Evolutionary conservation across 2,797 vertebrate genomes (phyloP).

Genomic region (Diceros bicornis): DNA sequence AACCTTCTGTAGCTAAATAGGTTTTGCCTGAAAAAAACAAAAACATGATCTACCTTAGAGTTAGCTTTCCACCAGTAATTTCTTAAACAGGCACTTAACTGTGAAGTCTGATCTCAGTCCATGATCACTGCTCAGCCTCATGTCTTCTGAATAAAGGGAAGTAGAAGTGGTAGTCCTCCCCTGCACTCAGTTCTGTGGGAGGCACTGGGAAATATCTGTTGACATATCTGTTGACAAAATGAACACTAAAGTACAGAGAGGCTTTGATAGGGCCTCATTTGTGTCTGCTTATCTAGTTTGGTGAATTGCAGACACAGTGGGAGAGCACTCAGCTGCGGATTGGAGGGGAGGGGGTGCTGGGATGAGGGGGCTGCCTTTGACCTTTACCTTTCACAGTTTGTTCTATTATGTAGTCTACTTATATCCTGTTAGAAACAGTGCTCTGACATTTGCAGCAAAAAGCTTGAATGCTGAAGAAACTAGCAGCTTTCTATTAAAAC

Average conservation of each 20-base stretch:
- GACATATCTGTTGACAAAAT: conserved; percentile 12
- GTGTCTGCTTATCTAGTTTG: conserved; percentile 33
- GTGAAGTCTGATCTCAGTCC: background rate
- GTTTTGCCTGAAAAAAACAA: conserved; percentile 34
- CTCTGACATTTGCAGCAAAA: conserved; percentile 51
- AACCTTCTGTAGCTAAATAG: background rate
- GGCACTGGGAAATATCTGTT: background rate
- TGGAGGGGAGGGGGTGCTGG: background rate
- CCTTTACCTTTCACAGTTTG: conserved; percentile 56
- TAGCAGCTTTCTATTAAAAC: conserved; percentile 9
- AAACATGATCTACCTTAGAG: background rate
- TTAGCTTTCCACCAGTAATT: background rate
- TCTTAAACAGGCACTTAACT: background rate
- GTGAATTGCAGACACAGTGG: conserved; percentile 14
- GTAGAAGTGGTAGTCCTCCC: background rate
- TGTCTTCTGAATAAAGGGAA: conserved; percentile 21
- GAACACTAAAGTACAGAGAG: conserved; percentile 4
- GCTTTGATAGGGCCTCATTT: background rate
- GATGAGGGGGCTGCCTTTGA: background rate
- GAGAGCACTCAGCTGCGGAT: background rate
- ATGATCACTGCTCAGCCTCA: background rate
- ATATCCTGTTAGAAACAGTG: conserved; percentile 32
- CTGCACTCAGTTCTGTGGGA: background rate
- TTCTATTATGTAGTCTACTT: background rate
- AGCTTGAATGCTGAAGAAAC: conserved; percentile 27